phyloP scores from a whole-genome alignment of 1,140 invertebrate species.

The Ceratina australensis region DNA sequence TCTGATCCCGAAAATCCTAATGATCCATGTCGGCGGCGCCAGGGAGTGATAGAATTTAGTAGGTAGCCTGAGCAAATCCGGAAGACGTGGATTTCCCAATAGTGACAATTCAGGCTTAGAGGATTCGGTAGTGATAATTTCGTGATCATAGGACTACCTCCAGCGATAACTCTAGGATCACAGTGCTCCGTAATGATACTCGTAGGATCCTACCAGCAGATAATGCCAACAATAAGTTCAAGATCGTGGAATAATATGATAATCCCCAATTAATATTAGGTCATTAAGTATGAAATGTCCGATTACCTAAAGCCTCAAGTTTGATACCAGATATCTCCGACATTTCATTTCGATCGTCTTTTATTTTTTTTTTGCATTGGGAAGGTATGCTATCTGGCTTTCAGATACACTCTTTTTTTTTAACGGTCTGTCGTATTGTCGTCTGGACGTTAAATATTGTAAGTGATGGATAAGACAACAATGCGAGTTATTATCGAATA shows the following conservation, averaged over 20 bases:
- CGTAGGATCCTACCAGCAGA: neutral
- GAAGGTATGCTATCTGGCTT: too few relatives aligned
- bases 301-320: too few relatives aligned
- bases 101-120: conserved; percentile 10
- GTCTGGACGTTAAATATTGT: too few relatives aligned
- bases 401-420: too few relatives aligned
- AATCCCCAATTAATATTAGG: too few relatives aligned
- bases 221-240: neutral
- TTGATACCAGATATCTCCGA: too few relatives aligned
- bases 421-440: too few relatives aligned
- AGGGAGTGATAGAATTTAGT: neutral
- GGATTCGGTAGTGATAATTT: conserved; percentile 18
- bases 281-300: too few relatives aligned
- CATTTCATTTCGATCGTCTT: too few relatives aligned
- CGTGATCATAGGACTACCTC: neutral
- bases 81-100: neutral
- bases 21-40: neutral
- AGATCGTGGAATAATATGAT: neutral
- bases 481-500: too few relatives aligned
- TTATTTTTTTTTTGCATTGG: too few relatives aligned
- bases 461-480: too few relatives aligned
- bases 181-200: neutral
- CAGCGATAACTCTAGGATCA: conserved; percentile 9
- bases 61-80: neutral
- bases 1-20: neutral